Evolutionary conservation across 2,888 invertebrate genomes (phyloP).

Genomic region (Andricus quercusramuli): DNA sequence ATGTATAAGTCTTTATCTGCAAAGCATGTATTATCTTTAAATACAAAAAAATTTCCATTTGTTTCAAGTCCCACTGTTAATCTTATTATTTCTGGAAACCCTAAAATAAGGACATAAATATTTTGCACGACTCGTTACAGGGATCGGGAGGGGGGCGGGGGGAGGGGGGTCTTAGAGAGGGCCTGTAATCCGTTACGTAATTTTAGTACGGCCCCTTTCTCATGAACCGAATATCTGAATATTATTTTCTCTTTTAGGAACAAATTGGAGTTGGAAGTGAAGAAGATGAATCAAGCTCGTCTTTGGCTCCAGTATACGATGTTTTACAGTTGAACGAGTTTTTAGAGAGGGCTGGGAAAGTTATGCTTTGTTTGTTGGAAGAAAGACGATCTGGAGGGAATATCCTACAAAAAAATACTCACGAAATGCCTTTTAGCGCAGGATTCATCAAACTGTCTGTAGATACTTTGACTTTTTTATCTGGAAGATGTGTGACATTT

Average conservation of each 20-base stretch:
- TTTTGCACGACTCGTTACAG: too few species aligned
- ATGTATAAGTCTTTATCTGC: too few species aligned
- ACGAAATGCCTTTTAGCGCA: slow-evolving; percentile 79
- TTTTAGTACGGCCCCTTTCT: too few species aligned
- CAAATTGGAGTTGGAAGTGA: slow-evolving; percentile 77
- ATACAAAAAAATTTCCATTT: too few species aligned
- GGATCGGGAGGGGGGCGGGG: too few species aligned
- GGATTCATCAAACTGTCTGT: slow-evolving; percentile 78
- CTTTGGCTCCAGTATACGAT: slow-evolving; percentile 67
- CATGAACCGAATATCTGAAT: too few species aligned
- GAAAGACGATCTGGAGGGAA: slow-evolving; percentile 71
- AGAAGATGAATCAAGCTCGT: slow-evolving; percentile 52
- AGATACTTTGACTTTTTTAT: slow-evolving; percentile 75
- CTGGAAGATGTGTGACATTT: slow-evolving; percentile 75
- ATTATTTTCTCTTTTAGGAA: slow-evolving; percentile 62
- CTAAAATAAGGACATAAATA: too few species aligned
- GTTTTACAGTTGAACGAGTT: slow-evolving; percentile 77
- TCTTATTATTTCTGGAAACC: too few species aligned
- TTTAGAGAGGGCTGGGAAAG: slow-evolving; percentile 74
- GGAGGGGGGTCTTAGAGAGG: too few species aligned
- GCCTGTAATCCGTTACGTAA: too few species aligned
- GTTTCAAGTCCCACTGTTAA: too few species aligned
- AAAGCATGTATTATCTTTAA: too few species aligned
- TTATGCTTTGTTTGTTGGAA: slow-evolving; percentile 79
- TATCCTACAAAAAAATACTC: slow-evolving; percentile 70